phyloP scores from a whole-genome alignment of 1,140 invertebrate species.

The Zaprionus kolodkinae region DNA sequence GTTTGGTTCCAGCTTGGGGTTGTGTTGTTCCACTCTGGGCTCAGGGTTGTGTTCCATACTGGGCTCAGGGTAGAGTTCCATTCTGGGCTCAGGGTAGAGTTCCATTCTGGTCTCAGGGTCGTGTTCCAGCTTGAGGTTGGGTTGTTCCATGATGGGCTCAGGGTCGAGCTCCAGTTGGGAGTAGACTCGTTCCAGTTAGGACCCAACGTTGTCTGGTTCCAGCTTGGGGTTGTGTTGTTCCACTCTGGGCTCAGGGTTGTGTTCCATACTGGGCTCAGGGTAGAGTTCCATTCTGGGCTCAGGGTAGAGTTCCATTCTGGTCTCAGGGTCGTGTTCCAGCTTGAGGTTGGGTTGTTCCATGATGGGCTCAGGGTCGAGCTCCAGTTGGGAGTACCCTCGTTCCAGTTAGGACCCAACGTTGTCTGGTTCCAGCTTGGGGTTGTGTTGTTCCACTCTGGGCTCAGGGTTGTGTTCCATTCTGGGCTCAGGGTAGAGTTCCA shows the following conservation, averaged over 20 bases:
- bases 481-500: no score
- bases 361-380: no score
- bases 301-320: no score
- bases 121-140: neutral
- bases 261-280: conserved; percentile 3
- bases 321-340: neutral
- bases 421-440: neutral
- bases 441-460: no score
- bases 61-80: conserved; percentile 6
- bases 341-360: neutral
- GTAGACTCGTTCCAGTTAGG: conserved; percentile 5
- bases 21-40: no score
- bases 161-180: neutral
- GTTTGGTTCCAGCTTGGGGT: no score
- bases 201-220: neutral
- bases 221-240: no score
- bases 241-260: conserved; percentile 2
- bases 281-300: conserved; percentile 3
- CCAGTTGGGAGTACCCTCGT: no score
- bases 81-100: neutral
- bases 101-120: neutral
- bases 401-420: no score
- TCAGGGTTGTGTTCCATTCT: no score
- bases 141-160: neutral
- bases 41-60: conserved; percentile 14